Evolutionary conservation across 2,113 vertebrate genomes (phyloP).

Genomic region (Neogobius melanostomus): DNA sequence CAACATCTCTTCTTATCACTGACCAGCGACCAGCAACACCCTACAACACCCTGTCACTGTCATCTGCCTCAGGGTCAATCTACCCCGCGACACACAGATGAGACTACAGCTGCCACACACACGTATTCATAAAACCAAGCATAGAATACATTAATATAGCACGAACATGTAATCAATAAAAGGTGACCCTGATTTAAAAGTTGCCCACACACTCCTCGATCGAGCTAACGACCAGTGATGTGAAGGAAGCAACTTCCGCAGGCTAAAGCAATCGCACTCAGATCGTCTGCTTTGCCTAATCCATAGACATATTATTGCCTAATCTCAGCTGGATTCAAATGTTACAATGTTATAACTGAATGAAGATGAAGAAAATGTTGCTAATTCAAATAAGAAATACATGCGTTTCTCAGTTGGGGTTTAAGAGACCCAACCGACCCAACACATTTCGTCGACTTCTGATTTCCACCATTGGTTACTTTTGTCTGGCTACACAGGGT

Average conservation of each 20-base stretch:
- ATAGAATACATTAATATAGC: neutral
- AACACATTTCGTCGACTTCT: neutral
- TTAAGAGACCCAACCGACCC: neutral
- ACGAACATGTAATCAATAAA: conserved; percentile 9
- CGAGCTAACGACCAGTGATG: conserved; percentile 37
- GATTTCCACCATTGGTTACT: conserved; percentile 34
- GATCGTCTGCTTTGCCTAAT: neutral
- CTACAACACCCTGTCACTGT: conserved; percentile 57
- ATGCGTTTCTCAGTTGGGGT: neutral
- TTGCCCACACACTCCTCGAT: neutral
- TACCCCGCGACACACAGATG: neutral
- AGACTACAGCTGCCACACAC: neutral
- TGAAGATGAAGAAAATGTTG: neutral
- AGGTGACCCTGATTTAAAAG: conserved; percentile 61
- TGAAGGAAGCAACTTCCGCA: conserved; percentile 45
- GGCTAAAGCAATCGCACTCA: conserved; percentile 50
- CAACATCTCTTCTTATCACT: conserved; percentile 58
- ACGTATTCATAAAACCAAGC: neutral
- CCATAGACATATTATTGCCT: no score
- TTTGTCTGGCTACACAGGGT: conserved; percentile 25
- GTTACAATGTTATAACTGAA: neutral
- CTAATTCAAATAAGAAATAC: neutral
- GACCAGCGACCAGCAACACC: conserved; percentile 51
- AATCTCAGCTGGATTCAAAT: neutral
- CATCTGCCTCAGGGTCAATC: conserved; percentile 41